A percentile compares a stretch with the other conserved stretches of the same genome.
Conservation (phyloP, 2,113 vertebrate species). For the Leiothrix lutea region DNA sequence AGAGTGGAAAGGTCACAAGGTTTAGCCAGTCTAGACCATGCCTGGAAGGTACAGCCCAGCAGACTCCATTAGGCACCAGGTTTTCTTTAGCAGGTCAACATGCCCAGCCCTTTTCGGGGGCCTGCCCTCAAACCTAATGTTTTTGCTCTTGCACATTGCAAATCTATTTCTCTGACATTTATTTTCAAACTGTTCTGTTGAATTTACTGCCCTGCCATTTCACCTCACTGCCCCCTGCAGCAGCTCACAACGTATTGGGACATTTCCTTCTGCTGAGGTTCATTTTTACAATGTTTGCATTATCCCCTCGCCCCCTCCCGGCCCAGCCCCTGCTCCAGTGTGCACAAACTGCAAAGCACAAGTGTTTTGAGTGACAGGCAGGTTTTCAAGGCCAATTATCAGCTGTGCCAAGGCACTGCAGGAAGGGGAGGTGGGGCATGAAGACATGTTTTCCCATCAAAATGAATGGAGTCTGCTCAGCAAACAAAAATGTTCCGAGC, state of each 20-base stretch:
- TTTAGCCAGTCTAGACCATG: constrained; percentile 7
- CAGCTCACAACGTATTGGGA: background rate
- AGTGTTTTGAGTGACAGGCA: background rate
- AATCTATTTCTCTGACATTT: background rate
- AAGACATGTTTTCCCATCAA: background rate
- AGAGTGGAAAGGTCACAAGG: constrained; percentile 3
- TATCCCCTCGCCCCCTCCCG: background rate
- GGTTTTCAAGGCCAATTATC: constrained; percentile 29
- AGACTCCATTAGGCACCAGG: background rate
- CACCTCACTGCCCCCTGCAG: background rate
- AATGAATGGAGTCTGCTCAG: background rate
- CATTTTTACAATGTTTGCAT: background rate
- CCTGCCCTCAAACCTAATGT: background rate
- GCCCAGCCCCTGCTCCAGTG: background rate
- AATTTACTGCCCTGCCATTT: background rate
- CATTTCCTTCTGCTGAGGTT: background rate
- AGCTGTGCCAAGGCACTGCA: background rate
- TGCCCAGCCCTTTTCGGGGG: background rate
- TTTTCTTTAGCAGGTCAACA: background rate
- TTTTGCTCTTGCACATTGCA: background rate
- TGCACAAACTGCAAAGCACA: background rate
- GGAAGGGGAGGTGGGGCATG: background rate
- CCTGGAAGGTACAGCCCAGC: background rate
- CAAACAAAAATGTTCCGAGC: background rate
- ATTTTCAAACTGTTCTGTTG: background rate